Conservation (phyloP, 2,888 invertebrate genomes). For the Aethes cnicana region DNA sequence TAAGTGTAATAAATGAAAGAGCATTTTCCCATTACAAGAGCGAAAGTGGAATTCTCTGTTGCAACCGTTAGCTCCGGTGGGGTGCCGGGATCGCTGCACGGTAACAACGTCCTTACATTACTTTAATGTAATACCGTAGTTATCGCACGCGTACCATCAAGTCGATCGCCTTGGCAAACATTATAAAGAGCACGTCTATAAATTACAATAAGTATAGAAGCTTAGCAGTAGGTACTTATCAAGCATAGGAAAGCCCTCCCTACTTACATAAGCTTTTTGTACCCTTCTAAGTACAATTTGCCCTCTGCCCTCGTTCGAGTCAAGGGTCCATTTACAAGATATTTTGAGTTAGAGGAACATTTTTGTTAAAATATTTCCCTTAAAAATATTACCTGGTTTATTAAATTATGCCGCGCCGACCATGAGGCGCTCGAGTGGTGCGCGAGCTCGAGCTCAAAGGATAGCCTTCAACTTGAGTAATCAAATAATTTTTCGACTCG, state of each 20-base stretch:
- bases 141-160: neutral
- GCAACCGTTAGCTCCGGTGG: constrained; percentile 15
- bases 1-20: constrained; percentile 22
- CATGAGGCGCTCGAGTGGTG: constrained; percentile 42
- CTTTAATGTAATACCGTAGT: neutral
- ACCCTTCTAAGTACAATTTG: constrained; percentile 8
- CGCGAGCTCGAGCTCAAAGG: constrained; percentile 43
- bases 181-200: neutral
- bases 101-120: neutral
- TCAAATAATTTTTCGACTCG: constrained; percentile 45
- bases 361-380: constrained; percentile 33
- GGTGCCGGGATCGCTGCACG: constrained; percentile 1
- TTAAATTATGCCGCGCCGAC: constrained; percentile 45
- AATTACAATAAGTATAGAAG: neutral
- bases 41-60: constrained; percentile 26
- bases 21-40: constrained; percentile 25
- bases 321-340: constrained; percentile 19
- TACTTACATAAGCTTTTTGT: constrained; percentile 26
- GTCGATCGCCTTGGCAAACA: constrained; percentile 4
- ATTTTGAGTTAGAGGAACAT: constrained; percentile 20
- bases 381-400: constrained; percentile 38
- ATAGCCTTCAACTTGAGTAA: constrained; percentile 46
- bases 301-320: constrained; percentile 17
- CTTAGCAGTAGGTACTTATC: constrained; percentile 11
- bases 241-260: constrained; percentile 14